Evolutionary conservation across 2,888 invertebrate species (phyloP).

Genomic region (Psylliodes chrysocephalus): DNA sequence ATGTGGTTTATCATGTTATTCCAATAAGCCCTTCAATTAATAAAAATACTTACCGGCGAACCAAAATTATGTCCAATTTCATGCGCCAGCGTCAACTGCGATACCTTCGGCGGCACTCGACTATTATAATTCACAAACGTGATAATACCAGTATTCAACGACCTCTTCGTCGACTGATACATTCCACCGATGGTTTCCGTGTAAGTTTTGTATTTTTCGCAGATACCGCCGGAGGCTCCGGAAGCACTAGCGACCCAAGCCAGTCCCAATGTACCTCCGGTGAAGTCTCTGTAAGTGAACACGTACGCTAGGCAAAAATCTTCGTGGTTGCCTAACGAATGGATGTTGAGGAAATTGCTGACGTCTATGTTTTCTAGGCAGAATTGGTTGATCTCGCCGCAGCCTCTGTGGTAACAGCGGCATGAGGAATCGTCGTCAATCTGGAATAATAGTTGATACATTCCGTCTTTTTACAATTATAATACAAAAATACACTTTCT

Average conservation of each 20-base stretch:
- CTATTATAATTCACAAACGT: constrained; percentile 99
- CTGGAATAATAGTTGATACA: too few species aligned
- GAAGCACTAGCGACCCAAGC: constrained; percentile 99
- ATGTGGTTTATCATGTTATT: too few species aligned
- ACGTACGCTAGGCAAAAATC: constrained; percentile 99
- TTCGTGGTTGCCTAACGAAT: constrained; percentile 96
- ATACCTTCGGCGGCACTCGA: constrained; percentile 96
- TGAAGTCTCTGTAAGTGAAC: constrained; percentile 97
- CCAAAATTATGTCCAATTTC: constrained; percentile 99
- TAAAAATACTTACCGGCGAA: constrained; percentile 91
- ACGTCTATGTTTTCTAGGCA: constrained; percentile 98
- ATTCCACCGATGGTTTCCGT: constrained; percentile 95
- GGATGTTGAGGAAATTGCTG: constrained; percentile 97
- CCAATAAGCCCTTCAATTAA: too few species aligned
- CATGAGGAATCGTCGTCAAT: constrained; percentile 91
- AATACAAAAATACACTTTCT: too few species aligned
- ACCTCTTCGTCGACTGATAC: constrained; percentile 93
- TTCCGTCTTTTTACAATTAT: too few species aligned
- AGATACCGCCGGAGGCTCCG: constrained; percentile 98
- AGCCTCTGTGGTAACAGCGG: constrained; percentile 69
- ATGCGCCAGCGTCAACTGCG: constrained; percentile 96
- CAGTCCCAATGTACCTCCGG: constrained; percentile 95
- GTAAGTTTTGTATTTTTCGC: constrained; percentile 97
- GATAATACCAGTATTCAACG: constrained; percentile 97
- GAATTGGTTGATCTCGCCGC: constrained; percentile 84